Evolutionary conservation across 2,113 vertebrate genomes (phyloP).

Genomic region (Phylloscopus trochiloides): DNA sequence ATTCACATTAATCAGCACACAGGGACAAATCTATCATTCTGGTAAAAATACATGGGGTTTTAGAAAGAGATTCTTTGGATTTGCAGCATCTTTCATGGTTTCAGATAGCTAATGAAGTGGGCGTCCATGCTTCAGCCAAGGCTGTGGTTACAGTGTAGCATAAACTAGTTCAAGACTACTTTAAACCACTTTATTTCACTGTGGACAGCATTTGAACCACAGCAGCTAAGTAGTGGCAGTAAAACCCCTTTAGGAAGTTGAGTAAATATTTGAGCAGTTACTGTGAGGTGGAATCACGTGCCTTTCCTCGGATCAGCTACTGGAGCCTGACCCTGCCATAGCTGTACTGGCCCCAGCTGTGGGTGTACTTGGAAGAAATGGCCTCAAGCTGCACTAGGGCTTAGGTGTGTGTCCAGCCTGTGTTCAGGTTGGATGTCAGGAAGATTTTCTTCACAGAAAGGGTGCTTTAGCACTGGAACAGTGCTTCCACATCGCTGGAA

Average conservation of each 20-base stretch:
- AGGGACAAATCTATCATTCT: neutral
- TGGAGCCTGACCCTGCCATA: neutral
- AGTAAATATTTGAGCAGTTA: constrained; percentile 35
- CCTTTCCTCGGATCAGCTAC: neutral
- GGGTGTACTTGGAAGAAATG: neutral
- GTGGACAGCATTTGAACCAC: neutral
- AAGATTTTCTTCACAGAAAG: neutral
- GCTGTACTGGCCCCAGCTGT: neutral
- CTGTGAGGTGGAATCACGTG: neutral
- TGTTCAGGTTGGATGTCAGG: accelerated
- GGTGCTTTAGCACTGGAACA: neutral
- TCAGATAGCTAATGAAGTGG: neutral
- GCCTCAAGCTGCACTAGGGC: neutral
- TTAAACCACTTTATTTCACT: neutral
- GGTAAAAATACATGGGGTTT: neutral
- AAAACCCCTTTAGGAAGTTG: neutral
- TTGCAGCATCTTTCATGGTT: neutral
- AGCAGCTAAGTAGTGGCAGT: neutral
- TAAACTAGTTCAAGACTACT: neutral
- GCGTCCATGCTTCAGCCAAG: neutral
- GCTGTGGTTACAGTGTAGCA: neutral
- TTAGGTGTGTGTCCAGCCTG: neutral
- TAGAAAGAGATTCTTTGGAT: neutral
- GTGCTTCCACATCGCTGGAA: neutral
- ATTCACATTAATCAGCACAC: neutral